Conservation (phyloP, 2,888 invertebrate genomes). For the Pecten maximus region DNA sequence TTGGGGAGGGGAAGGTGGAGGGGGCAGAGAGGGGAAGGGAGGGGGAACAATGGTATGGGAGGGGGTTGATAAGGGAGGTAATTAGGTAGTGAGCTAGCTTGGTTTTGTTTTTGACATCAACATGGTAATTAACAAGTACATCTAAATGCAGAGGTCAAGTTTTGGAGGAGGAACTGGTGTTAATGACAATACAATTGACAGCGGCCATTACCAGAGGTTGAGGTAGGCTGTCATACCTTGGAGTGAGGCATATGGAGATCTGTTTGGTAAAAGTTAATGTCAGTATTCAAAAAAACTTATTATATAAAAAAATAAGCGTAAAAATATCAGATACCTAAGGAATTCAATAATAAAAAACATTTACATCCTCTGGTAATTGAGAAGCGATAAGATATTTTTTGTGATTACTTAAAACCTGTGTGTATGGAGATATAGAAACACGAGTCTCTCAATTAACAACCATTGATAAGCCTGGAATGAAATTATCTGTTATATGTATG, state of each 20-base stretch:
- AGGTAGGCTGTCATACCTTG: not conserved
- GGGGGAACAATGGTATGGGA: not conserved
- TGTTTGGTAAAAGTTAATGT: not conserved
- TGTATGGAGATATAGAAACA: not conserved
- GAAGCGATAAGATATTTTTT: conserved; percentile 19
- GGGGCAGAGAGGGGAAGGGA: not conserved
- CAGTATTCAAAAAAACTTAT: no score
- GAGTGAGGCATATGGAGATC: not conserved
- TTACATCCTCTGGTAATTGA: not conserved
- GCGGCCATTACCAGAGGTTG: not conserved
- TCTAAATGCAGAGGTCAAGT: not conserved
- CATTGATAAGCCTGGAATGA: not conserved
- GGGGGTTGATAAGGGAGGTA: not conserved
- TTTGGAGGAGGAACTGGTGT: not conserved
- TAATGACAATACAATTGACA: no score
- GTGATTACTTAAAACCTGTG: not conserved
- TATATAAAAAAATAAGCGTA: no score
- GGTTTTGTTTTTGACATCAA: not conserved
- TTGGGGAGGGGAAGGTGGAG: not conserved
- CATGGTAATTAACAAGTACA: not conserved
- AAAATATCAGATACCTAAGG: not conserved
- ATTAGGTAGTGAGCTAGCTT: not conserved
- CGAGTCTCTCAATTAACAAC: not conserved
- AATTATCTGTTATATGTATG: not conserved
- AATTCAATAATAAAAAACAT: not conserved